Base-by-base conservation (phyloP, 2,113 vertebrate species). In the Leptobrachium leishanense region DNA sequence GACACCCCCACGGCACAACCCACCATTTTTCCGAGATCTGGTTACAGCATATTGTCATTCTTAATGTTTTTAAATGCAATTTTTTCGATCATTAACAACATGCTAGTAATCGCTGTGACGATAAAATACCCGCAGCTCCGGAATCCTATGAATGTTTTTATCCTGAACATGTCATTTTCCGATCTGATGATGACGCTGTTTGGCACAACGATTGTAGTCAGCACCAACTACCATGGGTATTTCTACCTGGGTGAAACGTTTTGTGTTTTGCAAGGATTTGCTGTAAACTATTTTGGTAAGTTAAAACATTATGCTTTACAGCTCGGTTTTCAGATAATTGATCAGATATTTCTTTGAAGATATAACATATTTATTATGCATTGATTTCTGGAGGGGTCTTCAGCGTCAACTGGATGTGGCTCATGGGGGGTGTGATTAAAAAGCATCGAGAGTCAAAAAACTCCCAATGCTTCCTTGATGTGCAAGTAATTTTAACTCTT, bases 201-300 rank as follows among this genome's bases (percentile, higher is more conserved):
- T 42, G 86, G 86, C 59, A 92, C 86, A 1, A 81, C 89, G 5
- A 74, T 86, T 6, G 88, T 90, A 76, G 89, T 88, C 70, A 84
- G 89, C 82, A 92, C 87, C 64, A 91, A 88, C 82, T 92, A 84
- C 64, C 77, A 83, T 6, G 87, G 89, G 59, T 88, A 83, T 6
- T 92, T 84, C 84, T 92, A 89, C 43, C 72, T 92, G 0, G 90
- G 90, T 0, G 75, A 86, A 2, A 13, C 81, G 1, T 87, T 89
- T 68, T 92, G 89, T 4, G 78, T 86, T 68, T 90, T 92, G 73
- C 87, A 89, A 64, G 89, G 85, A 63, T 92, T 91, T 84, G 84
- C 86, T 10, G 86, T 90, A 78, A 92, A 90, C 81, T 93, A 87
- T 72, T 91, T 92, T 83, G 88, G 88, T 91, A 84, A 88, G 86